A percentile compares a stretch with the other conserved stretches of the same genome.
phyloP scores from a whole-genome alignment of 2,888 invertebrate genomes.

The Trachelus troglodyta region DNA sequence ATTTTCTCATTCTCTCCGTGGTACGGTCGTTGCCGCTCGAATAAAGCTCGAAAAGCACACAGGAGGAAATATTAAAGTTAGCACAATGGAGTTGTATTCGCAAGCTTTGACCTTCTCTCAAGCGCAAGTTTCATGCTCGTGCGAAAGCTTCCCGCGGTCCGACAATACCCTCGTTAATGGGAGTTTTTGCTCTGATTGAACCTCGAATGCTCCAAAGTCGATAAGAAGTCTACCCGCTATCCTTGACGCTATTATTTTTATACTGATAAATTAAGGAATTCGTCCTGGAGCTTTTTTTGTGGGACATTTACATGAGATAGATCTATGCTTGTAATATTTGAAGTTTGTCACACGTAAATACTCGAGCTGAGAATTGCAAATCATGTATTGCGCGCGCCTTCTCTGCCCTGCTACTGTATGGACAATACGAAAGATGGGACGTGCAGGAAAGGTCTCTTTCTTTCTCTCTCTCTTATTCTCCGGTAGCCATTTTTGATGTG shows the following conservation, averaged over 20 bases:
- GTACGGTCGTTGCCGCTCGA: not conserved
- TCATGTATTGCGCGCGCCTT: not conserved
- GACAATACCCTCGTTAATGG: not conserved
- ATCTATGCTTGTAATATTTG: not conserved
- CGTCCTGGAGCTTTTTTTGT: not conserved
- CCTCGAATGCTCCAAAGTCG: not conserved
- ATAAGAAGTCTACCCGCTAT: not conserved
- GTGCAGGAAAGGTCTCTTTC: conserved; percentile 5
- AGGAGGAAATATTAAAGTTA: not conserved
- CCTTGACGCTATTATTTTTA: not conserved
- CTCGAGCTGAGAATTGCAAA: not conserved
- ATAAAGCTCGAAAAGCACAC: not conserved
- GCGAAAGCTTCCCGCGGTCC: not conserved
- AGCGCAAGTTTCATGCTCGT: not conserved
- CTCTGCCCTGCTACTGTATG: too few species aligned
- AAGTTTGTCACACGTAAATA: not conserved
- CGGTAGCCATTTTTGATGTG: conserved; percentile 1
- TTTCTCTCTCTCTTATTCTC: not conserved
- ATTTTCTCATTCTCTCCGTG: not conserved
- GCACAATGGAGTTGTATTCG: not conserved
- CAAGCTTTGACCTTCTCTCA: not conserved
- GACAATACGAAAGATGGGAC: conserved; percentile 3
- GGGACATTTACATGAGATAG: not conserved
- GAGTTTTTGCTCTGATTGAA: not conserved
- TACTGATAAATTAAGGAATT: not conserved